Base-by-base conservation (phyloP, 2,888 invertebrate species). In the Chromoteleia sp. region DNA sequence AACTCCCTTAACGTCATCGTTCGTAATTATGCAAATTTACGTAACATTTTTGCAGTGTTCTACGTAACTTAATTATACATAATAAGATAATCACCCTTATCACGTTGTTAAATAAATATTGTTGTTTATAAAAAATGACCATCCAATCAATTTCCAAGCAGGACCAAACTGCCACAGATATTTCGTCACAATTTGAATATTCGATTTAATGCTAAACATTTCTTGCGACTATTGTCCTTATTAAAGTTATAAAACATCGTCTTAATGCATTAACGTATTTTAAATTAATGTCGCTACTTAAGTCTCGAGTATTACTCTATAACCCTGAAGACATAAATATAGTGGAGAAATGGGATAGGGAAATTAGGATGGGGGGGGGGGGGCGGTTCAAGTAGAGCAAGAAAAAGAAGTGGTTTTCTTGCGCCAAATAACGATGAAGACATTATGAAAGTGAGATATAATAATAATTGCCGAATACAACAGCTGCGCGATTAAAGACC, bases 331-430 rank as follows among this genome's bases (percentile, higher is more conserved):
- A 29, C 43, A 29, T 59, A 43, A 59, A 59, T 59, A 43, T 29
- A 15, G 12, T 29, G 29, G 58, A 14, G 29, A 36, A 59, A 30
- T 59, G 25, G 17, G 29, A 58, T 19, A 41, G n/a, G 8, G 12
- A 39, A 39, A 58, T 39, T 39, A 39, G 39, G 6, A 58, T 39
- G 58, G n/a, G n/a, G n/a, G n/a, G n/a, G n/a, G n/a, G n/a, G n/a
- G n/a, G n/a, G n/a, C n/a, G n/a, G 58, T 7, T 43, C 43, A 17
- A 43, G 43, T 43, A 17, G 43, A 43, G 43, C 7, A 43, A 43
- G 43, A 43, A 43, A 54, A 30, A 29, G 29, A 33, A 54, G 33
- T 33, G 54, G 17, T 17, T 15, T 10, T 33, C 30, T 15, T 17
- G 33, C n/a, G 12, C 33, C 17, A 54, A 54, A 54, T 15, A 43